Evolutionary conservation across 2,113 vertebrate genomes (phyloP), one percentile per base, ranked within the genome.

Genomic region (Nannobrachium achirus): DNA sequence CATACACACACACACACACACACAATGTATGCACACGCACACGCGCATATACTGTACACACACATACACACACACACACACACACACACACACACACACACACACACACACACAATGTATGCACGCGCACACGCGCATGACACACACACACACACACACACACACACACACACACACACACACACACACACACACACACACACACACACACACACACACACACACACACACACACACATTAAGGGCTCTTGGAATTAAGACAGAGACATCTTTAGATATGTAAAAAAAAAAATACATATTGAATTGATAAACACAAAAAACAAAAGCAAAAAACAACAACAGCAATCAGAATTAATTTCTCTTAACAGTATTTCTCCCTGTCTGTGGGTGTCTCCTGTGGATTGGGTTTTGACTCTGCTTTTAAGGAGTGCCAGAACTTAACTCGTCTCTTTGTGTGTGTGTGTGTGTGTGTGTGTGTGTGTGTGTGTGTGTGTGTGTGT

Each of bases 291-390:
- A 81, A 80, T 79, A 76, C 76, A 81, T 60, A 59, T 73, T 83
- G 72, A 74, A 79, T 80, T 66, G 62, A 78, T 83, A 81, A 87
- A 86, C 72, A 81, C 75, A 71, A 73, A 86, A 75, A 80, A 66
- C 25, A 5, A 33, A 33, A 3, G 25, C 25, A 33, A 33, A 33
- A 33, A 33, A 33, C 25, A 33, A 33, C 25, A 33, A 33, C 25
- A 33, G 25, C 25, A 59, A 69, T 86, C 77, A 55, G 48, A 87
- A 88, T 85, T 75, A 77, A 83, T 85, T 85, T 82, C 71, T 81
- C 74, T 80, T 79, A 89, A 82, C 67, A 71, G 74, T 65, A 59
- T 67, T 86, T 69, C 81, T 40, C 75, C 57, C 65, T 79, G 79
- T 79, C 78, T 83, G 68, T 77, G 69, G 60, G 61, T 73, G 68